Evolutionary conservation across 2,797 vertebrate species (phyloP).

Genomic region (Aselliscus stoliczkanus): DNA sequence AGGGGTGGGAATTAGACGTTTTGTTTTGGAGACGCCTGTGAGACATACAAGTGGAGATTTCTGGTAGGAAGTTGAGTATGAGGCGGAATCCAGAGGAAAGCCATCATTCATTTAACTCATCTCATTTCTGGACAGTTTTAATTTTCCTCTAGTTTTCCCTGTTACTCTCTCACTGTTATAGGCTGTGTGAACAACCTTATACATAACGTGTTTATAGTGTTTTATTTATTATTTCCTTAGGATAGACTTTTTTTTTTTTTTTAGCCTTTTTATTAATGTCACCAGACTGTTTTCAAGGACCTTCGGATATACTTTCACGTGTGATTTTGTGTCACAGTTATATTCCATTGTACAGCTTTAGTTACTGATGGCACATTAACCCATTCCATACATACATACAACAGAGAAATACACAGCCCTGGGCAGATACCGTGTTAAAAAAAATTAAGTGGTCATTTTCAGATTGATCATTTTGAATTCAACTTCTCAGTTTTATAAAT

Average conservation of each 20-base stretch:
- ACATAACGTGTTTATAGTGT: not conserved
- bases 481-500: not conserved
- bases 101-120: not conserved
- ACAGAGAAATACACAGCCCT: not conserved
- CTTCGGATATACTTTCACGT: not conserved
- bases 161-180: not conserved
- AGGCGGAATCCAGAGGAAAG: not conserved
- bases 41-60: not conserved
- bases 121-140: not conserved
- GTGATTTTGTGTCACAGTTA: not conserved
- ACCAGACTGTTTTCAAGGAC: not conserved
- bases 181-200: not conserved
- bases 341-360: not conserved
- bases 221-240: not conserved
- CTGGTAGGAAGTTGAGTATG: not conserved
- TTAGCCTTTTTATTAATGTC: too few relatives aligned
- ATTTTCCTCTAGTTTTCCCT: not conserved
- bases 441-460: not conserved
- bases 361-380: not conserved
- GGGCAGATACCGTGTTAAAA: not conserved
- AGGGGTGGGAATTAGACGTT: not conserved
- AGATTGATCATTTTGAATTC: not conserved
- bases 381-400: fast-evolving
- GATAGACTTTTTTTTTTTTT: not conserved
- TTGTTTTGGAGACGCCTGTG: not conserved